Conservation (phyloP, 2,888 invertebrate species). For the Dinocampus coccinellae region DNA sequence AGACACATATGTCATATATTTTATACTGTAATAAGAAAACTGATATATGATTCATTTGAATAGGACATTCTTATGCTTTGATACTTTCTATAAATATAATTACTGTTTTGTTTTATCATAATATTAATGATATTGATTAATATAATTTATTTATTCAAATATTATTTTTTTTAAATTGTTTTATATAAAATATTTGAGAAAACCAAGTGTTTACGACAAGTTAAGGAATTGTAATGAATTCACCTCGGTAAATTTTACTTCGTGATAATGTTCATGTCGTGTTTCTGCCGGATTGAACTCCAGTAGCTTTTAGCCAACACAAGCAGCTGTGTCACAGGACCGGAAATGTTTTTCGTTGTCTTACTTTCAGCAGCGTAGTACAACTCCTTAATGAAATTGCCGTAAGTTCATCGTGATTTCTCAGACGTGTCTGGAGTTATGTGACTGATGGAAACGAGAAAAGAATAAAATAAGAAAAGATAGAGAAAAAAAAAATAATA, state of each 20-base stretch:
- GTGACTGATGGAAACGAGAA: neutral
- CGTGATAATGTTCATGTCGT: neutral
- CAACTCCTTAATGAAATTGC: neutral
- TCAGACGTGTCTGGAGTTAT: neutral
- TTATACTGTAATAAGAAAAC: neutral
- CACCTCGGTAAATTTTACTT: neutral
- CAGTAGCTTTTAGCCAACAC: neutral
- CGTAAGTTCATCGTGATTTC: neutral
- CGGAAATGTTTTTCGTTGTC: neutral
- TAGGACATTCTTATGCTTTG: neutral
- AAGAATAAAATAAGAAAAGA: too few species aligned
- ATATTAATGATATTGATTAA: neutral
- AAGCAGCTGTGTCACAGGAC: neutral
- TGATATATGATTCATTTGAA: slow-evolving; percentile 2
- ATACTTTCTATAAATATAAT: neutral
- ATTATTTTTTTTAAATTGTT: neutral
- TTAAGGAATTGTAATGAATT: neutral
- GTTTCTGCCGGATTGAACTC: neutral
- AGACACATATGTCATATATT: neutral
- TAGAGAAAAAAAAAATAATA: too few species aligned
- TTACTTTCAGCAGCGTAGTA: neutral
- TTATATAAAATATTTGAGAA: neutral
- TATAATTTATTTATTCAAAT: neutral
- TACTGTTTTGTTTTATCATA: slow-evolving; percentile 3
- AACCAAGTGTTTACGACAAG: slow-evolving; percentile 1